Percentiles rank a stretch among this genome's conserved stretches.
Conservation (phyloP, 2,113 vertebrate species). For the Cochlearius cochlearius region DNA sequence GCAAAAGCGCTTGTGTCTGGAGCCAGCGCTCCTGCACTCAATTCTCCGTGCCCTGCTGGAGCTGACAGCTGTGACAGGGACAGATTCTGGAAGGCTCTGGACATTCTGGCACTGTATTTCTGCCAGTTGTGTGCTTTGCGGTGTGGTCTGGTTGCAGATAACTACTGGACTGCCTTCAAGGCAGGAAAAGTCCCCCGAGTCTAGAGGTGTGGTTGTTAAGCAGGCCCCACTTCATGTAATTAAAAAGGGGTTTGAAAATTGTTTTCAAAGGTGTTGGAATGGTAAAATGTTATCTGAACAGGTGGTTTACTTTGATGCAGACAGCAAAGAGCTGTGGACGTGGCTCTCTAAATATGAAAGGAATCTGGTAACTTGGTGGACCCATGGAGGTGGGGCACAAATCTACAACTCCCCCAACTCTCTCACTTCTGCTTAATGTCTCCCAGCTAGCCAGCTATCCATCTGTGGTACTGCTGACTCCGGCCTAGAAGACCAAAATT, state of each 20-base stretch:
- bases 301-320: neutral
- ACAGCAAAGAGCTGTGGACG: neutral
- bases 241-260: neutral
- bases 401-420: neutral
- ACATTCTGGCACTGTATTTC: neutral
- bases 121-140: neutral
- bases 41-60: neutral
- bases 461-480: neutral
- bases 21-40: neutral
- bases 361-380: neutral
- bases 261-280: neutral
- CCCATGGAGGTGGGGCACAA: neutral
- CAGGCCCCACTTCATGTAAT: neutral
- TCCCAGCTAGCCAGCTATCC: neutral
- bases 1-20: neutral
- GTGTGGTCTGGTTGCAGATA: neutral
- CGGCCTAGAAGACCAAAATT: neutral
- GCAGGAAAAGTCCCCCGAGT: neutral
- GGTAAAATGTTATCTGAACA: neutral
- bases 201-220: neutral
- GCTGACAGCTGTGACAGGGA: constrained; percentile 3
- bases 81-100: neutral
- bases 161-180: neutral
- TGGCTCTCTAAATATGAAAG: neutral
- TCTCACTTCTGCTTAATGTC: neutral